These are phyloP conservation scores for Melanostoma scalare DNA, from an alignment of 2,888 invertebrate genomes.

Conservation along the genomic window DNA sequence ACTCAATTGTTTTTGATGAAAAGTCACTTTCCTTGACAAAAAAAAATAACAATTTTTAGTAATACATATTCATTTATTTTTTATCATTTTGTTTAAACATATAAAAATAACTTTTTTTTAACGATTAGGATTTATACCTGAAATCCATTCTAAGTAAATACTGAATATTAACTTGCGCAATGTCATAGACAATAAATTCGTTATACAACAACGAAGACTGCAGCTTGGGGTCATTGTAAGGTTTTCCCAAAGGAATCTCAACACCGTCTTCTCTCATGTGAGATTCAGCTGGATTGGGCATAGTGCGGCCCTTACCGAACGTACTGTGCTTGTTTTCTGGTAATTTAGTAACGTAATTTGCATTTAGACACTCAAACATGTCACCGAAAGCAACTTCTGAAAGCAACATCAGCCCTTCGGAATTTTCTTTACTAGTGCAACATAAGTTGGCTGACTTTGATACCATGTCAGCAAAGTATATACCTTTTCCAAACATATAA, in stretches of 20 bases:
- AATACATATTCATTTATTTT: too few species aligned
- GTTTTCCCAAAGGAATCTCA: conserved; percentile 90
- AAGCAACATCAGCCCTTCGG: conserved; percentile 92
- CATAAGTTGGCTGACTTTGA: conserved; percentile 99
- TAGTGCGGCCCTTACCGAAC: conserved; percentile 92
- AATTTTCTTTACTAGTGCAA: conserved; percentile 86
- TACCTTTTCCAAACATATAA: conserved; percentile 99
- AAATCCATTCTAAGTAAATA: conserved; percentile 95
- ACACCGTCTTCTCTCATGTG: conserved; percentile 86
- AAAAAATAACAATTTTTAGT: too few species aligned
- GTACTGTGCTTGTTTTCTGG: conserved; percentile 93
- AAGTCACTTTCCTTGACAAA: too few species aligned
- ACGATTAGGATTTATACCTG: conserved; percentile 86
- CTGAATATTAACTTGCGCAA: conserved; percentile 95
- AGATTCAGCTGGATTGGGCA: conserved; percentile 88
- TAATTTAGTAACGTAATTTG: conserved; percentile 90
- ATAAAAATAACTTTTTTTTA: too few species aligned
- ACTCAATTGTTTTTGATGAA: too few species aligned
- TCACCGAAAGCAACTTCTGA: conserved; percentile 98
- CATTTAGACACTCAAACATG: conserved; percentile 89
- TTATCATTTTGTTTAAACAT: too few species aligned
- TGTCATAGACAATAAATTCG: conserved; percentile 98
- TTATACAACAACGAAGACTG: conserved; percentile 90
- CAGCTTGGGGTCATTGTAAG: conserved; percentile 81
- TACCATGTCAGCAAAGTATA: conserved; percentile 99